These are phyloP conservation scores for Onthophagus sagittarius DNA, from an alignment of 2,888 invertebrate species.

Conservation along the genomic window DNA sequence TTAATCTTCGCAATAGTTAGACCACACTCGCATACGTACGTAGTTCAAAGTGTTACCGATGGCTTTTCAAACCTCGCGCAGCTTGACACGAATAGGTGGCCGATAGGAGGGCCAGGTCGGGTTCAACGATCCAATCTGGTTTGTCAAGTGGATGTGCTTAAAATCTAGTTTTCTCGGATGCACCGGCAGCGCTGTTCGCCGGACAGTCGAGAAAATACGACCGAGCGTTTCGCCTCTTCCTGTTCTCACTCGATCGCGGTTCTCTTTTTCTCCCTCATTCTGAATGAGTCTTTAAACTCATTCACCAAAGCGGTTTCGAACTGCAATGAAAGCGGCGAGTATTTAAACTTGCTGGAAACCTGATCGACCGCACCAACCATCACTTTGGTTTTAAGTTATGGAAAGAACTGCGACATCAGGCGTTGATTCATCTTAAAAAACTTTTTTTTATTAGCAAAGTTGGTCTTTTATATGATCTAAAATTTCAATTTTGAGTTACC, in stretches of 20 bases:
- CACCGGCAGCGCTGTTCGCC: not conserved
- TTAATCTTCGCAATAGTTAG: not conserved
- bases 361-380: not conserved
- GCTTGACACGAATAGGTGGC: conserved; percentile 25
- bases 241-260: not conserved
- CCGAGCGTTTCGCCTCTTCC: not conserved
- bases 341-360: not conserved
- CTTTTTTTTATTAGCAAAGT: not conserved
- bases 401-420: not conserved
- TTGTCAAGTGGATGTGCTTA: conserved; percentile 25
- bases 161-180: conserved; percentile 14
- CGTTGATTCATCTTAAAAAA: not conserved
- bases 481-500: too few species aligned
- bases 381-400: not conserved
- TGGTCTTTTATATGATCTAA: not conserved
- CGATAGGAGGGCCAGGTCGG: conserved; percentile 19
- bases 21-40: not conserved
- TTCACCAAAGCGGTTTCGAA: not conserved
- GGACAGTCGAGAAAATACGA: not conserved
- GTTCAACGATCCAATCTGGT: conserved; percentile 31
- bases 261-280: not conserved
- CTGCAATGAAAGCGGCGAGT: not conserved
- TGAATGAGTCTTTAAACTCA: conserved; percentile 2
- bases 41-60: conserved; percentile 10
- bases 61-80: conserved; percentile 3